phyloP scores from a whole-genome alignment of 2,797 vertebrate genomes.

The Knipowitschia caucasica region DNA sequence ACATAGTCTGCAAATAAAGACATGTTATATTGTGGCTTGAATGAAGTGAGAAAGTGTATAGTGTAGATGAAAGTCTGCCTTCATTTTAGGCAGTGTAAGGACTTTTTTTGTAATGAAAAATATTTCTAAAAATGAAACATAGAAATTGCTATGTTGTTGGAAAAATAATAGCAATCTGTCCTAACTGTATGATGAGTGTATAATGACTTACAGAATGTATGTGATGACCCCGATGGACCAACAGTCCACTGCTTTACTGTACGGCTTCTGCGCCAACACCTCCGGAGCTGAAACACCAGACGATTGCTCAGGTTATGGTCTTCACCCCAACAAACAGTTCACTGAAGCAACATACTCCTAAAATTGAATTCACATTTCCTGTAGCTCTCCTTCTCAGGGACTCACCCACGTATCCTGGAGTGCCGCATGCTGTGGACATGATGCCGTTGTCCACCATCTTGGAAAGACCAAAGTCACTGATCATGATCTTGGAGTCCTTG shows the following conservation, averaged over 20 bases:
- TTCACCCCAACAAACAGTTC: no score
- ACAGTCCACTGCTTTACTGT: slow-evolving; percentile 97
- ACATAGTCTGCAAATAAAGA: slow-evolving; percentile 78
- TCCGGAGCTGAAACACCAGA: slow-evolving; percentile 83
- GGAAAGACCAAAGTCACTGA: slow-evolving; percentile 95
- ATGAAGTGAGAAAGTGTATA: no score
- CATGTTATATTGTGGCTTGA: no score
- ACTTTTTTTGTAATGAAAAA: no score
- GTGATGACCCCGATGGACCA: slow-evolving; percentile 99
- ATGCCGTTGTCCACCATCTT: slow-evolving; percentile 91
- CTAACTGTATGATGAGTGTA: no score
- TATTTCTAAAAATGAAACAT: no score
- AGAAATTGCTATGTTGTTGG: no score
- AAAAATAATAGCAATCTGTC: no score
- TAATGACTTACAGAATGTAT: slow-evolving; percentile 90
- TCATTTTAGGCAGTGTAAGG: no score
- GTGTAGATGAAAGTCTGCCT: no score
- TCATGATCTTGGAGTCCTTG: slow-evolving; percentile 95
- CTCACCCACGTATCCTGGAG: slow-evolving; percentile 94
- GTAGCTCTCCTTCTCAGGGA: background rate
- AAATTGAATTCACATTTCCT: no score
- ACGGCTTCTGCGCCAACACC: slow-evolving; percentile 95
- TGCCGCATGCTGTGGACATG: slow-evolving; percentile 97
- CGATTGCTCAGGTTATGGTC: background rate
- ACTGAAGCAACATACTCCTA: no score